Evolutionary conservation across 92 coral and sea anemone genomes (phyloP).

Genomic region (Porites cylindrica): DNA sequence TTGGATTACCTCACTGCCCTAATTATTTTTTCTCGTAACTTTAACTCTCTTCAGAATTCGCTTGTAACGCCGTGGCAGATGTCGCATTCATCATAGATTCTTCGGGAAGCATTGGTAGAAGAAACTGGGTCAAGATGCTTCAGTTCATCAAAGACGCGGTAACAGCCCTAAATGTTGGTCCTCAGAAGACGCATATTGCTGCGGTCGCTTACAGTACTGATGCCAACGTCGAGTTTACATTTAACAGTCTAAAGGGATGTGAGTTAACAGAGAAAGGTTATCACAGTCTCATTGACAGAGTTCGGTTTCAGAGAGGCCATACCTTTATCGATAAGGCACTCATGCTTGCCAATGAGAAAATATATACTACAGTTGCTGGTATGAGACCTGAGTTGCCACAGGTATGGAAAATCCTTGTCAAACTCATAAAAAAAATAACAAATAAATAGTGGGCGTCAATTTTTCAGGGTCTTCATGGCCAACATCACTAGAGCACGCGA

Average conservation of each 20-base stretch:
- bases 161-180: slow-evolving; percentile 65
- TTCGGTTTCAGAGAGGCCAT: slow-evolving; percentile 64
- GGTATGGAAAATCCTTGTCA: slow-evolving; percentile 1
- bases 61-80: slow-evolving; percentile 64
- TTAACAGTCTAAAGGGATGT: slow-evolving; percentile 38
- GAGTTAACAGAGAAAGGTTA: slow-evolving; percentile 44
- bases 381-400: slow-evolving; percentile 52
- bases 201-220: slow-evolving; percentile 66
- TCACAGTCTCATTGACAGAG: slow-evolving; percentile 29
- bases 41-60: neutral
- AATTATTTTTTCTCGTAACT: no score
- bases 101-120: slow-evolving; percentile 80
- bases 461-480: no score
- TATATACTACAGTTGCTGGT: slow-evolving; percentile 50
- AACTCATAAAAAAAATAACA: no score
- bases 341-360: slow-evolving; percentile 25
- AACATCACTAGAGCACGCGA: no score
- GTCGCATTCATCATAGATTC: slow-evolving; percentile 77
- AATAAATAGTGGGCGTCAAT: no score
- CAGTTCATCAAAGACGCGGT: slow-evolving; percentile 53
- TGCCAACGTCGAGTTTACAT: slow-evolving; percentile 52
- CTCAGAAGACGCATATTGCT: slow-evolving; percentile 71
- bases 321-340: slow-evolving; percentile 81
- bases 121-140: slow-evolving; percentile 57
- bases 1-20: no score